Percentiles rank a stretch among this genome's conserved stretches.
These are phyloP conservation scores for Lagenorhynchus albirostris DNA, from an alignment of 2,113 vertebrate genomes.

Conservation along the genomic window DNA sequence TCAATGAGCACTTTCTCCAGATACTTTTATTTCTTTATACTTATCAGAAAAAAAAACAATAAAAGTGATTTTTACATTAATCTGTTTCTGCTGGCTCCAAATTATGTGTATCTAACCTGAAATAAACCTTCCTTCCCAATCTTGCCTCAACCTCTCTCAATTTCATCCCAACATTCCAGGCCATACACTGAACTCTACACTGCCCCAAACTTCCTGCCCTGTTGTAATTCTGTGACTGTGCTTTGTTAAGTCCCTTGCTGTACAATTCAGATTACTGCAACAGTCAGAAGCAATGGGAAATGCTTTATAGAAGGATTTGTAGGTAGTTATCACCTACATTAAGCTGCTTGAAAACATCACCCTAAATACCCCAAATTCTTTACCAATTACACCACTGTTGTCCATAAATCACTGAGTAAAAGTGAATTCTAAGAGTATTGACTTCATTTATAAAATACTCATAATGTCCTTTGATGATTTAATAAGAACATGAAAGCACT, in stretches of 20 bases:
- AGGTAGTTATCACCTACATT: not conserved
- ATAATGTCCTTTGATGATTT: not conserved
- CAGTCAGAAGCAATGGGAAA: not conserved
- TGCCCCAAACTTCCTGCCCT: not conserved
- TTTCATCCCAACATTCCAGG: not conserved
- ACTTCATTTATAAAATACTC: not conserved
- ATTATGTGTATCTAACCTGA: not conserved
- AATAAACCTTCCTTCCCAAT: not conserved
- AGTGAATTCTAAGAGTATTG: not conserved
- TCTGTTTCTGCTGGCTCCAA: not conserved
- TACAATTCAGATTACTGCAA: not conserved
- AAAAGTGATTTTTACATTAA: not conserved
- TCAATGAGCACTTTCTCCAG: not conserved
- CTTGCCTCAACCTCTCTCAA: not conserved
- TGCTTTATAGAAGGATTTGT: not conserved
- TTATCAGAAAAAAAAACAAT: not conserved
- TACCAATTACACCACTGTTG: not conserved
- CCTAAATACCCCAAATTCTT: not conserved
- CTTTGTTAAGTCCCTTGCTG: not conserved
- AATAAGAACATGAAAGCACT: conserved; percentile 5
- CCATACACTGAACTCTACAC: not conserved
- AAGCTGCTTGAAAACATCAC: not conserved
- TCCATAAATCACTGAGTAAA: not conserved
- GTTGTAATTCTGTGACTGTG: not conserved
- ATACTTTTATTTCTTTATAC: not conserved